Conservation (phyloP, 2,888 invertebrate genomes). For the Euzophera pinguis region DNA sequence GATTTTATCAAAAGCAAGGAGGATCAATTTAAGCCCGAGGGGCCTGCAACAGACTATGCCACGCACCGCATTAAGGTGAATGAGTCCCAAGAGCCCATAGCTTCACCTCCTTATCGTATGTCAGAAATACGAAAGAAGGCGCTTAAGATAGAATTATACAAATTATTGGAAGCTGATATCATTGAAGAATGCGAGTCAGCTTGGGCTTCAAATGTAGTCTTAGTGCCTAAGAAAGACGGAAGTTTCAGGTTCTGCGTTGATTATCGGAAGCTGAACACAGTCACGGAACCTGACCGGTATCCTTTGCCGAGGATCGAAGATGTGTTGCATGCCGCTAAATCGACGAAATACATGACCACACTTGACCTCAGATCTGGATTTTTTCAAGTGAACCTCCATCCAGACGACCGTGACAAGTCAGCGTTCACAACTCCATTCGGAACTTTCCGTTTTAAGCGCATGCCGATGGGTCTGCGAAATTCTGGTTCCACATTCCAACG, state of each 20-base stretch:
- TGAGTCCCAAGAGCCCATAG: background rate
- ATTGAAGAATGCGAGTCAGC: background rate
- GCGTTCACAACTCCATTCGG: background rate
- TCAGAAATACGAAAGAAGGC: background rate
- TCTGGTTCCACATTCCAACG: conserved; percentile 11
- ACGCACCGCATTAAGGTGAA: background rate
- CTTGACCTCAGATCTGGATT: background rate
- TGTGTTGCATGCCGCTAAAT: background rate
- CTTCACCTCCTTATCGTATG: background rate
- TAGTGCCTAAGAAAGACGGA: background rate
- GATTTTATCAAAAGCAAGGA: background rate
- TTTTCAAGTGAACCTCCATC: background rate
- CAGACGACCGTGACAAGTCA: background rate
- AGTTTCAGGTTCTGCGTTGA: background rate
- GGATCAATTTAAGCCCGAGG: background rate
- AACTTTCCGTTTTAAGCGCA: conserved; percentile 11
- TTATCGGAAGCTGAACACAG: too few relatives aligned
- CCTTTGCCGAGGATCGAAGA: too few relatives aligned
- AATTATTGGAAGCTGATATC: background rate
- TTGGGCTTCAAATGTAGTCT: too few relatives aligned
- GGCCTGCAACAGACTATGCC: background rate
- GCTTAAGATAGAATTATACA: background rate
- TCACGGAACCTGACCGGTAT: too few relatives aligned
- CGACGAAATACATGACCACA: background rate
- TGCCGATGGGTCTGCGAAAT: conserved; percentile 12